Percentiles rank a stretch among this genome's conserved stretches.
phyloP scores from a whole-genome alignment of 1,140 invertebrate species.

The Drosophila quadrilineata region DNA sequence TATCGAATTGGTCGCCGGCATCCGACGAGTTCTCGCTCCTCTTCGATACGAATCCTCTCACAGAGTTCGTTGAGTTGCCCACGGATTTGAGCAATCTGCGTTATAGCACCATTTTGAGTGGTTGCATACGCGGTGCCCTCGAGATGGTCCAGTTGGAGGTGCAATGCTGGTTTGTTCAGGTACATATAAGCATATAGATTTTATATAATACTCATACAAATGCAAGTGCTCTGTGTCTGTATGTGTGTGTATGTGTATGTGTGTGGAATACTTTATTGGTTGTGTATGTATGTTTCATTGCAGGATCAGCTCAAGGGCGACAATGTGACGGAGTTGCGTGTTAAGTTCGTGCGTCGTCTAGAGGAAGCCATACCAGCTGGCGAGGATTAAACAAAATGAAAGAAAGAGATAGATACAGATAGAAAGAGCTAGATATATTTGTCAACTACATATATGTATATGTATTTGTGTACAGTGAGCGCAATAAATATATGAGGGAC shows the following conservation, averaged over 20 bases:
- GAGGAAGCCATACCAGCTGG: conserved; percentile 99
- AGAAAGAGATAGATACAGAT: conserved; percentile 27
- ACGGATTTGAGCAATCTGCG: conserved; percentile 93
- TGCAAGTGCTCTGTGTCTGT: conserved; percentile 14
- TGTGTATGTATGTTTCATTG: conserved; percentile 31
- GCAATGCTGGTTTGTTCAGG: conserved; percentile 90
- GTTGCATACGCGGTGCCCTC: conserved; percentile 95
- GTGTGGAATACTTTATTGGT: conserved; percentile 37
- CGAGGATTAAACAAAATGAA: conserved; percentile 89
- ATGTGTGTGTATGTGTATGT: conserved; percentile 5
- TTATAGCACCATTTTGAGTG: conserved; percentile 97
- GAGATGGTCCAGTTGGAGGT: conserved; percentile 96
- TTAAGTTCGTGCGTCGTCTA: conserved; percentile 97
- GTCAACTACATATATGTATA: conserved; percentile 12
- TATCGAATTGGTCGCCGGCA: conserved; percentile 95
- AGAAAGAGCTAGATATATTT: too few relatives aligned
- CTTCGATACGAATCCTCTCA: conserved; percentile 96
- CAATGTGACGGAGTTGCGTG: conserved; percentile 94
- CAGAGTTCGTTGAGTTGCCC: conserved; percentile 99
- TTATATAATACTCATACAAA: not conserved
- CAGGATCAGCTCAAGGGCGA: conserved; percentile 98
- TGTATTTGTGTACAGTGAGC: conserved; percentile 27
- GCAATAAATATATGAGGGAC: too few relatives aligned
- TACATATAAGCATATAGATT: conserved; percentile 50
- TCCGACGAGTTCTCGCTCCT: conserved; percentile 98